Evolutionary conservation across 2,113 vertebrate species (phyloP).

Genomic region (Ptyas mucosa): DNA sequence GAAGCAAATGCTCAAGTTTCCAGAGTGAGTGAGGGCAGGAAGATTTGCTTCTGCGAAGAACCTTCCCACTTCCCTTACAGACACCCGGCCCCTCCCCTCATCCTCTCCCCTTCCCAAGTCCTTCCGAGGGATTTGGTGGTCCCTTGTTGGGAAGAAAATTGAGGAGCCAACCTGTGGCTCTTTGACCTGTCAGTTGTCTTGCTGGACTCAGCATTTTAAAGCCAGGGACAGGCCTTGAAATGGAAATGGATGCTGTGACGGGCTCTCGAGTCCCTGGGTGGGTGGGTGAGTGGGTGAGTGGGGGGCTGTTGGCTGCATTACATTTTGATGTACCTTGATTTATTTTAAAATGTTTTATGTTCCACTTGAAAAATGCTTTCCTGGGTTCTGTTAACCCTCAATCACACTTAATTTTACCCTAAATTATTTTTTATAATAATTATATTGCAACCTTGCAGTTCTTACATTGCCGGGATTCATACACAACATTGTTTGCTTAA

Average conservation of each 20-base stretch:
- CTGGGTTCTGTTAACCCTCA: background rate
- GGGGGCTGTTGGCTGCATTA: background rate
- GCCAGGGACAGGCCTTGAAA: background rate
- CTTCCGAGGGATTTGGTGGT: background rate
- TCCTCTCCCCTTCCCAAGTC: too few relatives aligned
- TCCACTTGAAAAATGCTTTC: background rate
- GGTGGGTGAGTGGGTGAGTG: too few relatives aligned
- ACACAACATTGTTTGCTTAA: background rate
- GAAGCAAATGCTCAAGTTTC: background rate
- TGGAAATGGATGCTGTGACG: background rate
- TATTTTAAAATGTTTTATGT: background rate
- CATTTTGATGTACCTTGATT: background rate
- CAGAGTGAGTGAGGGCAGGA: background rate
- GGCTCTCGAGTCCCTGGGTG: too few relatives aligned
- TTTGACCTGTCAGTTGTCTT: background rate
- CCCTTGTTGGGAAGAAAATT: conserved; percentile 9
- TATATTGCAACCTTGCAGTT: background rate
- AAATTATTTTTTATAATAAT: background rate
- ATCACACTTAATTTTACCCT: background rate
- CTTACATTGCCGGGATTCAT: background rate
- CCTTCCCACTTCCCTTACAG: background rate
- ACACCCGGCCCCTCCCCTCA: background rate
- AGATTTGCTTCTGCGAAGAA: background rate
- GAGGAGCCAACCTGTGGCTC: background rate
- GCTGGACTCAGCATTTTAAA: background rate